A percentile compares a stretch with the other conserved stretches of the same genome.
Conservation (phyloP, 2,888 invertebrate genomes). For the Phalera bucephala region DNA sequence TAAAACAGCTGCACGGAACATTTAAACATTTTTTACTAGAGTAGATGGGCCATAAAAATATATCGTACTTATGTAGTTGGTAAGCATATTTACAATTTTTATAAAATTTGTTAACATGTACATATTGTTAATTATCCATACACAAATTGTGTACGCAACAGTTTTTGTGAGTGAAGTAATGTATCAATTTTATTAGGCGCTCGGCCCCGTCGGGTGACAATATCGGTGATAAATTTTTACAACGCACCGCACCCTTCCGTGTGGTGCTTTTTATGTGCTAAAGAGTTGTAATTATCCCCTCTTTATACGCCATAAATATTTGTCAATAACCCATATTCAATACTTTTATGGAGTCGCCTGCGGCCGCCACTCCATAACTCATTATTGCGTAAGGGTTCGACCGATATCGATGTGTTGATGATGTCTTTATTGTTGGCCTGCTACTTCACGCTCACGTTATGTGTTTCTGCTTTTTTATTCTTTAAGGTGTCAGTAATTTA, state of each 20-base stretch:
- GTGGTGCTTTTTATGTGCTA: constrained; percentile 74
- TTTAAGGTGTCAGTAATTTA: too few species aligned
- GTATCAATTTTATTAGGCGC: constrained; percentile 49
- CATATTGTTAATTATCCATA: not conserved
- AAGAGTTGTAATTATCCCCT: constrained; percentile 83
- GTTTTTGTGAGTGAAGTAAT: constrained; percentile 41
- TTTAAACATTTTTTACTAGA: too few species aligned
- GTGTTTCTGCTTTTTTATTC: too few species aligned
- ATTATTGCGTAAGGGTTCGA: constrained; percentile 68
- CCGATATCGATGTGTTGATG: constrained; percentile 54
- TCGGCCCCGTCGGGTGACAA: constrained; percentile 60
- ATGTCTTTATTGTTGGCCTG: constrained; percentile 53
- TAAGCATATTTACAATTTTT: too few species aligned
- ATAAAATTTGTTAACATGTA: too few species aligned
- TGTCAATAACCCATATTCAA: constrained; percentile 80
- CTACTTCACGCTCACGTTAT: too few species aligned
- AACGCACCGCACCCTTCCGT: constrained; percentile 71
- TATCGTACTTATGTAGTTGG: too few species aligned
- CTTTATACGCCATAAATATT: constrained; percentile 81
- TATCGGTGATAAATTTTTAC: constrained; percentile 72
- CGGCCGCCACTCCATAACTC: constrained; percentile 73
- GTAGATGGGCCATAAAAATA: too few species aligned
- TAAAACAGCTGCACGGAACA: not conserved
- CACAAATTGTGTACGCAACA: not conserved
- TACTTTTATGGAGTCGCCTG: constrained; percentile 76